Evolutionary conservation across 2,113 vertebrate species (phyloP).

Genomic region (Mungos mungo): DNA sequence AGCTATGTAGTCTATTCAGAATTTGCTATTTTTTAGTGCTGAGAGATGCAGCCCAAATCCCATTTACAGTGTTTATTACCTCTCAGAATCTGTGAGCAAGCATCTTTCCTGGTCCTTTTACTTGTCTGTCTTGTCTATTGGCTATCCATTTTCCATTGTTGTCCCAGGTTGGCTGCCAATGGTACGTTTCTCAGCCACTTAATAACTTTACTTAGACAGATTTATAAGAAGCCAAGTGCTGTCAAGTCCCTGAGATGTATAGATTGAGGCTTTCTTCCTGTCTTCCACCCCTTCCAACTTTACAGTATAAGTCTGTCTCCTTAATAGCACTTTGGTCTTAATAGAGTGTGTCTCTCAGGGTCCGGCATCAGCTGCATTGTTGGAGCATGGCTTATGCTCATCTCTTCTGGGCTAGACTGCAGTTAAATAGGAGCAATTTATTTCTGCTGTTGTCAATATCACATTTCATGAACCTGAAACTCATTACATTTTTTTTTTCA

Average conservation of each 20-base stretch:
- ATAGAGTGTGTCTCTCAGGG: conserved; percentile 73
- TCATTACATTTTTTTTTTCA: conserved; percentile 65
- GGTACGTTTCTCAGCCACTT: conserved; percentile 75
- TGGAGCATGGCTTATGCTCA: conserved; percentile 57
- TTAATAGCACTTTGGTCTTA: conserved; percentile 77
- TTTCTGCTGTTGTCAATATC: conserved; percentile 74
- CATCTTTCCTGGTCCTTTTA: conserved; percentile 67
- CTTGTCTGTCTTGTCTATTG: conserved; percentile 72
- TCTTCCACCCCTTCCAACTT: conserved; percentile 56
- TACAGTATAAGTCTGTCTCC: conserved; percentile 65
- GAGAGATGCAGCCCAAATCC: conserved; percentile 58
- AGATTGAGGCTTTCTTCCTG: conserved; percentile 67
- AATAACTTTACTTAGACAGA: conserved; percentile 80
- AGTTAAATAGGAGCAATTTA: conserved; percentile 71
- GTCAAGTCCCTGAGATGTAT: conserved; percentile 74
- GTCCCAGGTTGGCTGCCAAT: conserved; percentile 71
- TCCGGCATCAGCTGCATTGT: conserved; percentile 46
- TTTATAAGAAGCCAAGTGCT: conserved; percentile 71
- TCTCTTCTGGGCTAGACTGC: conserved; percentile 55
- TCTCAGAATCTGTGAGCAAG: conserved; percentile 68
- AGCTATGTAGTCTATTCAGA: conserved; percentile 45
- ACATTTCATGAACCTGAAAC: conserved; percentile 63
- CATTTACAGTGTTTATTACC: conserved; percentile 74
- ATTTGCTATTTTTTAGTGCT: conserved; percentile 57
- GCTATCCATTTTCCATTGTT: conserved; percentile 77